Base-by-base conservation (phyloP, 1,140 invertebrate species). In the Sitophilus oryzae region DNA sequence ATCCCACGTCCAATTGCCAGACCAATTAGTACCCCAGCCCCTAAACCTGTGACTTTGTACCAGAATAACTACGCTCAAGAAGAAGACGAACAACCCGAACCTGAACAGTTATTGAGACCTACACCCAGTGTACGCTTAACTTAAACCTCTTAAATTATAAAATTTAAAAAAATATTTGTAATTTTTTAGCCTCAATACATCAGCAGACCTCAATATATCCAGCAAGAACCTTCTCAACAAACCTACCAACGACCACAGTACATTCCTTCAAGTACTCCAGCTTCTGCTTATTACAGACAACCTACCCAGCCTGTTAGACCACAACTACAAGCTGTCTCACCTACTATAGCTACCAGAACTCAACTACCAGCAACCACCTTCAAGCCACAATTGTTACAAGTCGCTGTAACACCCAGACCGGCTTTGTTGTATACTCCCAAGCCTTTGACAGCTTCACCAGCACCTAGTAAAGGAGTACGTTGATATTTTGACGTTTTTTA, bases 321-420 rank as follows among this genome's bases (percentile, higher is more conserved):
- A 66, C 52, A 70, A 62, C 51, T 69, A 66, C 15, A 73, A 73
- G 52, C 49, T 4, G 47, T 49, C 23, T 54, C 55, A 1, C 42
- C 54, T 10, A 58, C 64, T n/a, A 43, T 60, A n/a, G 34, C 59
- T 15, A 55, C 60, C 15, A 71, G 82, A 49, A 79, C 83, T 10
- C 74, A 81, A 44, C 76, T 79, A 2, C 82, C 82, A 35, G 78
- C 81, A 8, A 83, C 82, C 2, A 84, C 82, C 0, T 83, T 80
- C 69, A 73, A 81, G 14, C 82, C 81, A 2, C 80, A 82, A 60
- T 63, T 78, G 1, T 58, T 81, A 10, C 81, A 84, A 70, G 77
- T 85, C 1, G 72, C 75, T 3, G 79, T 78, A 1, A 72, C 76
- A 18, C 80, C 67, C 67, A 79, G 74, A 64, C 79, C 73, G 63